These are phyloP conservation scores for Lottia gigantea DNA, from an alignment of 2,888 invertebrate species.

Conservation along the genomic window DNA sequence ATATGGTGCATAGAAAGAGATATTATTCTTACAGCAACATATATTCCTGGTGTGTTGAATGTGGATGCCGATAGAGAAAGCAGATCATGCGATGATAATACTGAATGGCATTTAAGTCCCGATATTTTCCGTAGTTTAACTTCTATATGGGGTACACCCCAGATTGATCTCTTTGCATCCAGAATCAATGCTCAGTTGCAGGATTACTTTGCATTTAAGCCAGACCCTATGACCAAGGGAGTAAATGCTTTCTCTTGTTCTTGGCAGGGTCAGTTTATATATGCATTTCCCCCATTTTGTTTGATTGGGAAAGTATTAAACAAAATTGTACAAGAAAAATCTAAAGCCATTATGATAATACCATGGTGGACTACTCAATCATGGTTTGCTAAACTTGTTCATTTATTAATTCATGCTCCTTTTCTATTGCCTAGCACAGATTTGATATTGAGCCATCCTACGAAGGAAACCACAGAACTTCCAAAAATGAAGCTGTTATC, in stretches of 20 bases:
- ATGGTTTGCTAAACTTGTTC: slow-evolving; percentile 21
- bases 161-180: not conserved
- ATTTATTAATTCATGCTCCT: no score
- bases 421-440: no score
- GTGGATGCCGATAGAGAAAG: slow-evolving; percentile 11
- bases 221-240: slow-evolving; percentile 19
- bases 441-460: no score
- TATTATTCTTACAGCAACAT: slow-evolving; percentile 14
- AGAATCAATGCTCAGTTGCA: not conserved
- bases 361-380: slow-evolving; percentile 27
- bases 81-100: slow-evolving; percentile 8
- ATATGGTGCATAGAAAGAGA: slow-evolving; percentile 15
- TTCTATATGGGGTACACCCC: not conserved
- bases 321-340: slow-evolving; percentile 20
- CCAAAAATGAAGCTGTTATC: not conserved
- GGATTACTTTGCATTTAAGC: slow-evolving; percentile 8
- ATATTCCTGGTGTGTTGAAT: slow-evolving; percentile 13
- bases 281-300: slow-evolving; percentile 28
- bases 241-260: slow-evolving; percentile 21
- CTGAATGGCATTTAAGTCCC: slow-evolving; percentile 19
- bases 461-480: no score
- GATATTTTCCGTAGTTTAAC: not conserved
- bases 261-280: slow-evolving; percentile 17
- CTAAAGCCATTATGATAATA: slow-evolving; percentile 18
- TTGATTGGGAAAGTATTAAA: slow-evolving; percentile 20